Evolutionary conservation across 2,888 invertebrate genomes (phyloP), one percentile per base, ranked within the genome.

Genomic region (Branchellion lobata): DNA sequence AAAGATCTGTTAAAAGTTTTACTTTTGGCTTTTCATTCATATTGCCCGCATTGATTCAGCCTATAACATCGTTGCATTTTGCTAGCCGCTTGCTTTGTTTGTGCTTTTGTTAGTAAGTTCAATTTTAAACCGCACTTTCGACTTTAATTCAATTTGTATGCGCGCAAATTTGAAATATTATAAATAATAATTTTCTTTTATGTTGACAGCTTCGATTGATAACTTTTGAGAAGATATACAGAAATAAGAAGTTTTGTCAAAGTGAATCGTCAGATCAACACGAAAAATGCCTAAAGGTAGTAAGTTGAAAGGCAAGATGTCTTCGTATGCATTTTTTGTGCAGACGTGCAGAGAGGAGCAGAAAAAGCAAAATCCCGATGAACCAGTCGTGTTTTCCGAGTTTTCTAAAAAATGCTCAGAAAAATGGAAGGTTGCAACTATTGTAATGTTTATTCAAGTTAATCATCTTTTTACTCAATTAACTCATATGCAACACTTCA

Each of bases 281-380:
- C 21, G 21, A 18, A 78, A 78, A 33, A 82, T 82, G 83, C 80
- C 82, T 87, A 90, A 89, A 91, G 92, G 82, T 51, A 84, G 83
- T 61, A 87, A 87, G 82, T 87, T 87, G 3, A 85, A 85, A 79
- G 88, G 88, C 11, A 85, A 86, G 31, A 87, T 87, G 86, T 86
- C 87, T 5, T 86, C 87, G 0, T 88, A 88, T 83, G 89, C 89
- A 24, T 90, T 88, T 91, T 99, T 99, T 90, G 97, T 99, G 84
- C 98, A 99, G 89, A 97, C 96, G 74, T 98, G 98, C 90, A 92
- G 98, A 82, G 98, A 99, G 88, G 99, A 99, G 89, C 98, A 99
- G 90, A 98, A 98, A 92, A 97, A 97, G 90, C 97, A 97, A 88
- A 96, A 97, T 88, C 99, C 99, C 21, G 96, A 96, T 86, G 98